Base-by-base conservation (phyloP, 2,888 invertebrate genomes). In the Aleiodes alternator region DNA sequence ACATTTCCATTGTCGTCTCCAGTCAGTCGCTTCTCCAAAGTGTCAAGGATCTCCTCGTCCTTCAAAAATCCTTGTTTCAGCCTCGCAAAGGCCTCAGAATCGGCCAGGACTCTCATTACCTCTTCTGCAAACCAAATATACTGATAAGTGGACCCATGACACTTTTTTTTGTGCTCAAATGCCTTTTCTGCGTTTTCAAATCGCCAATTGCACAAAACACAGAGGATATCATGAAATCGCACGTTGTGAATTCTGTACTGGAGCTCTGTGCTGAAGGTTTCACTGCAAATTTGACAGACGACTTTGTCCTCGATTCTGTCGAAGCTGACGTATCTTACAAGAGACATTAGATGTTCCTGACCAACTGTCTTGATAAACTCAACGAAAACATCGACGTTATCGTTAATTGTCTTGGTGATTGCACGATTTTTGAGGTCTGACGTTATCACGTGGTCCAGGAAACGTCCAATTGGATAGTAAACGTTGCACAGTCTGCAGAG, bases 111-210 rank as follows among this genome's bases (percentile, higher is more conserved):
- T 8, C 56, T 75, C 0, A 82, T 73, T 0, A 81, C 76, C 16
- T 80, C 74, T 51, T 82, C 81, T 6, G 80, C 82, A 66, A 82
- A 84, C 84, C 84, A 85, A 2, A 85, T 76, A 70, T 85, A 85
- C 53, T 81, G 80, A 0, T 80, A 80, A 3, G 77, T 75, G 0
- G 84, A 84, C 3, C 79, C 80, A 73, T 85, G 85, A 43, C 43
- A 43, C 9, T 9, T 43, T 7, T 43, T 43, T 43, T 43, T 43
- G 43, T 43, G 43, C 8, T 9, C 11, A 9, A 9, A 43, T 6
- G 43, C 43, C 0, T 9, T 3, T 3, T 43, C 9, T 0, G 43
- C 43, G 8, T 43, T 9, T 43, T 43, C 11, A 3, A 43, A 43
- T 43, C 9, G 4, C 11, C 43, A 8, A 51, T 85, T 80, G 69